Evolutionary conservation across 2,797 vertebrate species (phyloP).

Genomic region (Cryptoblepharus egeriae): DNA sequence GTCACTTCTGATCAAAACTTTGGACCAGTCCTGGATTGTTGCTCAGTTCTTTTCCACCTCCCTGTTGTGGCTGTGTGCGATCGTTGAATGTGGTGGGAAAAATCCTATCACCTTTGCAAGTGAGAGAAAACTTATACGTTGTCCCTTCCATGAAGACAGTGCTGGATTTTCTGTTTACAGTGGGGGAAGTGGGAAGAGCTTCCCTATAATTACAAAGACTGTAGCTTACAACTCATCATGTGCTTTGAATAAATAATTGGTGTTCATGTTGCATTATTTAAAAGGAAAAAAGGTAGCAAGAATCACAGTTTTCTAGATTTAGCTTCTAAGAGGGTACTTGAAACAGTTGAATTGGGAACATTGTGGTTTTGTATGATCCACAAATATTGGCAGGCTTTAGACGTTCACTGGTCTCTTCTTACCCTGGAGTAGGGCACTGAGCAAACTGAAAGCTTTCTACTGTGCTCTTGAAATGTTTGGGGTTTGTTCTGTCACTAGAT

Average conservation of each 20-base stretch:
- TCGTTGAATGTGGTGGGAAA: constrained; percentile 7
- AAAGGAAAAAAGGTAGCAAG: neutral
- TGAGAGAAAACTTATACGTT: constrained; percentile 25
- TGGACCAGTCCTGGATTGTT: constrained; percentile 18
- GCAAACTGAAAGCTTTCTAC: neutral
- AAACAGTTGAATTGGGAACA: neutral
- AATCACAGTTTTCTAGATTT: neutral
- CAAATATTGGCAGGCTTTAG: neutral
- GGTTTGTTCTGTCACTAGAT: neutral
- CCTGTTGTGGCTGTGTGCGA: constrained; percentile 12
- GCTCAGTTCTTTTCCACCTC: neutral
- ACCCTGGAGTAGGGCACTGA: neutral
- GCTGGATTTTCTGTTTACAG: neutral
- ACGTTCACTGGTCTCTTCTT: neutral
- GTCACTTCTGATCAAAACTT: constrained; percentile 6
- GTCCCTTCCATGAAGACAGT: constrained; percentile 7
- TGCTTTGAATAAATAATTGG: constrained; percentile 21
- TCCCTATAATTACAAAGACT: neutral
- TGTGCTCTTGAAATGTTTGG: neutral
- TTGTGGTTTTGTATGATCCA: neutral
- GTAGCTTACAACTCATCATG: neutral
- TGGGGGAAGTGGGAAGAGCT: neutral
- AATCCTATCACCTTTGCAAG: neutral
- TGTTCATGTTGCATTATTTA: neutral
- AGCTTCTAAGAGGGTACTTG: neutral